Percentiles rank a stretch among this genome's conserved stretches.
Evolutionary conservation across 2,113 vertebrate genomes (phyloP).

Genomic region (Leptodactylus fuscus): DNA sequence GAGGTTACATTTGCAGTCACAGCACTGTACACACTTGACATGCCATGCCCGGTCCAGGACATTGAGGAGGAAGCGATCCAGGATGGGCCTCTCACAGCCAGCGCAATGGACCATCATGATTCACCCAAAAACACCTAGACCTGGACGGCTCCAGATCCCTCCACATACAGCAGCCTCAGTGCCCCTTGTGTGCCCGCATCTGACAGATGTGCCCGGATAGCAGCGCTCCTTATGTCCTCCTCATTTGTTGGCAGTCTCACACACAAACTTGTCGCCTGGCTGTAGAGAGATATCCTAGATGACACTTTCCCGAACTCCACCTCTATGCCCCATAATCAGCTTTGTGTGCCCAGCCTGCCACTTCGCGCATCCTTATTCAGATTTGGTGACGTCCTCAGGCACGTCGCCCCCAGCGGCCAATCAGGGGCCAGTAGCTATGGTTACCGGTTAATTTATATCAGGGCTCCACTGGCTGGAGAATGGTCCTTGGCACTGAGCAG

Average conservation of each 20-base stretch:
- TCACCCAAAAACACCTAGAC: constrained; percentile 68
- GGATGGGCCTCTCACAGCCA: constrained; percentile 94
- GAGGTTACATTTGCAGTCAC: constrained; percentile 92
- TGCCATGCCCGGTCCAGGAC: constrained; percentile 97
- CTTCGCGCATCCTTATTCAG: constrained; percentile 90
- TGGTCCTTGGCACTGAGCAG: constrained; percentile 76
- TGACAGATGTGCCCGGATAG: background rate
- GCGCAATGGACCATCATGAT: constrained; percentile 98
- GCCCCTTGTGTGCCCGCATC: constrained; percentile 17
- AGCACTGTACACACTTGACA: constrained; percentile 96
- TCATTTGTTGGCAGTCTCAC: background rate
- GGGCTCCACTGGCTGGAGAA: constrained; percentile 84
- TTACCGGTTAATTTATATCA: constrained; percentile 91
- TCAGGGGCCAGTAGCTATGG: constrained; percentile 83
- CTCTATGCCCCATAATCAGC: constrained; percentile 87
- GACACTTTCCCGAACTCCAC: constrained; percentile 83
- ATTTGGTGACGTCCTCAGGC: constrained; percentile 84
- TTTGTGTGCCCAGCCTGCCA: constrained; percentile 85
- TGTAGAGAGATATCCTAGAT: constrained; percentile 61
- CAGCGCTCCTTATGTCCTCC: background rate
- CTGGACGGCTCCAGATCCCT: constrained; percentile 46
- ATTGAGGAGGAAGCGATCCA: constrained; percentile 93
- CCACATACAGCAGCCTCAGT: constrained; percentile 49
- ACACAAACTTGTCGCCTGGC: constrained; percentile 33
- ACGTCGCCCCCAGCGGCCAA: constrained; percentile 82